Evolutionary conservation across 2,797 vertebrate genomes (phyloP), one percentile per base, ranked within the genome.

Genomic region (Lophotriccus pileatus): DNA sequence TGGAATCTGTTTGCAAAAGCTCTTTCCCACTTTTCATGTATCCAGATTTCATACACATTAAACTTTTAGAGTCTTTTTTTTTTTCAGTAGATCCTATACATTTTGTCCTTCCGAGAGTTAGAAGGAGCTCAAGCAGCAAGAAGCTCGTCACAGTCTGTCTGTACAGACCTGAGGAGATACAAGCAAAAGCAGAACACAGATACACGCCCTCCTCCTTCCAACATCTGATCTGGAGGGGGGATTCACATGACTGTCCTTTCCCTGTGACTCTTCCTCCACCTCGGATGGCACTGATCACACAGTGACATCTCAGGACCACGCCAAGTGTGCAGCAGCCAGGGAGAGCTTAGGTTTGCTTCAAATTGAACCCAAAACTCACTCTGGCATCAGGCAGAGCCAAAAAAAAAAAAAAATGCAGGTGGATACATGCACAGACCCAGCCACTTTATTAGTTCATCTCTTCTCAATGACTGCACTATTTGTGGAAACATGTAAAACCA

Each of bases 261-360:
- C 19, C 8, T 50, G 27, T 59, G 60, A 34, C 37, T 19, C 24
- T 30, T 69, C n/a, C 21, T 72, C 34, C 22, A 24, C 17, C 18
- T 25, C 1, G 3, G 34, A 34, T 2, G 14, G 39, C 18, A 36
- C 30, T 7, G 5, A 78, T 32, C 24, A 53, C 0, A 14, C 0
- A 1, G 12, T 74, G 75, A 79, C 15, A 66, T 32, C 41, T 87
- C 39, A 82, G 75, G 58, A 84, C 9, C 3, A 6, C 1, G 7
- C 3, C 0, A 5, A 44, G 13, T 8, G 32, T 18, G 14, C 25
- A 83, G 52, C 43, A 80, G 46, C 50, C n/a, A 46, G 28, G 14
- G 14, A 73, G 21, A 72, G 21, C 37, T 70, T 18, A 3, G 25
- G 25, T 20, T 36, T 87, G 39, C n/a, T 34, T 46, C 58, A 52